Conservation (phyloP, 1,140 invertebrate genomes). For the Drosophila malerkotliana region DNA sequence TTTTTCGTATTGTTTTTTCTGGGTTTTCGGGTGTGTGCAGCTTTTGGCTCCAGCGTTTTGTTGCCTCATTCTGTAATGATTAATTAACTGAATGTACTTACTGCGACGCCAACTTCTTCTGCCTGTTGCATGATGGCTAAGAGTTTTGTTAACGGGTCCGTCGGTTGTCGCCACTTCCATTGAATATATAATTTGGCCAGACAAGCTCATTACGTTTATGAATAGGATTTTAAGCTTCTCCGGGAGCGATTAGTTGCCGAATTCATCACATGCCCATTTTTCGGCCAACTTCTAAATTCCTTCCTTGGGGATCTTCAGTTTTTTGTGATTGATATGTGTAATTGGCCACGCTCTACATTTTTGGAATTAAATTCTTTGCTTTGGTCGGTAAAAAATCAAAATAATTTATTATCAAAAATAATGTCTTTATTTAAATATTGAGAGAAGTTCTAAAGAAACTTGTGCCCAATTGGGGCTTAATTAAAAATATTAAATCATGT, state of each 20-base stretch:
- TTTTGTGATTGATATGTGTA: constrained; percentile 50
- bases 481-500: too few relatives aligned
- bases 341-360: constrained; percentile 17
- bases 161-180: constrained; percentile 35
- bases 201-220: constrained; percentile 60
- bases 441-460: too few relatives aligned
- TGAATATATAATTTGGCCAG: constrained; percentile 54
- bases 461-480: too few relatives aligned
- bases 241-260: constrained; percentile 37
- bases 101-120: constrained; percentile 27
- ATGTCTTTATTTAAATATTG: not conserved
- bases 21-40: constrained; percentile 40
- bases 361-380: not conserved
- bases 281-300: constrained; percentile 8
- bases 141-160: constrained; percentile 21
- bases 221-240: constrained; percentile 69
- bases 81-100: constrained; percentile 64
- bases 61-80: constrained; percentile 63
- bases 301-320: not conserved
- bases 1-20: constrained; percentile 40
- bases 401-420: too few relatives aligned
- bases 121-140: constrained; percentile 53
- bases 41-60: constrained; percentile 54
- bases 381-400: not conserved
- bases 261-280: constrained; percentile 57